phyloP scores from a whole-genome alignment of 2,888 invertebrate genomes.

The Pyrrhosoma nymphula region DNA sequence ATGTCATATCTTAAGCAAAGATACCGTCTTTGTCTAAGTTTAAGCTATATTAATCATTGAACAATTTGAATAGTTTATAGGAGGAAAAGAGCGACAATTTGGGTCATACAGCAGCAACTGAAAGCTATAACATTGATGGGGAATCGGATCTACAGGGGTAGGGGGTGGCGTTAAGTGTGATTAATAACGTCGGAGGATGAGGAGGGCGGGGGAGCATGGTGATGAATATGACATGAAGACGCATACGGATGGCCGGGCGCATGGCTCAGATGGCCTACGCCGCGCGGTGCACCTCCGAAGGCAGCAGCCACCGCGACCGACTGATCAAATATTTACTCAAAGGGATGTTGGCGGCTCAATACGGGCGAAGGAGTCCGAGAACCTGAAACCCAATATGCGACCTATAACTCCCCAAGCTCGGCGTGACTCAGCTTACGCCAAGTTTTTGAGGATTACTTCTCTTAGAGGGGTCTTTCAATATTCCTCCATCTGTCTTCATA shows the following conservation, averaged over 20 bases:
- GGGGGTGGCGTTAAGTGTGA: neutral
- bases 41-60: no score
- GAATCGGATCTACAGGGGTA: neutral
- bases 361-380: neutral
- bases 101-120: neutral
- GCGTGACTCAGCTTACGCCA: neutral
- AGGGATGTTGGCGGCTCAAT: neutral
- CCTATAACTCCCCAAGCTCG: neutral
- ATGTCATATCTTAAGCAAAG: no score
- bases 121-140: neutral
- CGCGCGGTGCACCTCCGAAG: neutral
- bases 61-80: no score
- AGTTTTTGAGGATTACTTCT: neutral
- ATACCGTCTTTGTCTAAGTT: no score
- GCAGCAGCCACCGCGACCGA: neutral
- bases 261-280: neutral
- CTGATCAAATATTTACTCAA: neutral
- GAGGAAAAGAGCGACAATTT: no score
- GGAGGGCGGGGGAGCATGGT: neutral
- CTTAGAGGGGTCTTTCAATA: neutral
- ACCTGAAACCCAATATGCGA: neutral
- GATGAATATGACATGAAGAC: neutral
- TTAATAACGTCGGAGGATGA: neutral
- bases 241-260: neutral
- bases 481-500: no score